These are phyloP conservation scores for Notocelia uddmanniana DNA, from an alignment of 2,888 invertebrate genomes.

Conservation along the genomic window DNA sequence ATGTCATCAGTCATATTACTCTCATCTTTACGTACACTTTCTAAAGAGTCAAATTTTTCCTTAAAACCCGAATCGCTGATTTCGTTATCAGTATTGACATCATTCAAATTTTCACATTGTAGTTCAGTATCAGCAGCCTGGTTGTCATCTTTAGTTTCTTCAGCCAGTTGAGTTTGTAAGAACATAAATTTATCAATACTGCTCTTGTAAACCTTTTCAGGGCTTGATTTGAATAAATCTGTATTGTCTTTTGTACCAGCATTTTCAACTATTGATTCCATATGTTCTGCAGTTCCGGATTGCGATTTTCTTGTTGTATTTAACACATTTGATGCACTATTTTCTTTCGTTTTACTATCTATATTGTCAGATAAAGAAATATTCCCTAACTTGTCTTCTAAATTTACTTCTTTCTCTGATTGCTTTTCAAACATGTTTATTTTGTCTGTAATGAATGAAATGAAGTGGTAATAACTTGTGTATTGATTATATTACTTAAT, in stretches of 20 bases:
- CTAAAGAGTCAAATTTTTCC: slow-evolving; percentile 48
- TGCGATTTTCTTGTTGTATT: slow-evolving; percentile 47
- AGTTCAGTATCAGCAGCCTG: slow-evolving; percentile 54
- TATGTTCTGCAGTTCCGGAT: slow-evolving; percentile 50
- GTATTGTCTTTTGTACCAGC: slow-evolving; percentile 50
- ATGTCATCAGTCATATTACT: slow-evolving; percentile 77
- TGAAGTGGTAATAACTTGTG: not conserved
- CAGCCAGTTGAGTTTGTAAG: slow-evolving; percentile 75
- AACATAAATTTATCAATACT: slow-evolving; percentile 76
- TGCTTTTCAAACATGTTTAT: slow-evolving; percentile 82
- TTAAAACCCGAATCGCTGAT: slow-evolving; percentile 41
- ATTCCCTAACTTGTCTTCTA: slow-evolving; percentile 71
- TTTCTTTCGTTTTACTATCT: slow-evolving; percentile 65
- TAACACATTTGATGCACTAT: slow-evolving; percentile 57
- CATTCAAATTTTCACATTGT: slow-evolving; percentile 57
- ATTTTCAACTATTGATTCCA: slow-evolving; percentile 50
- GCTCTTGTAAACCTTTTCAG: slow-evolving; percentile 74
- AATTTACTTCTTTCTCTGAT: slow-evolving; percentile 68
- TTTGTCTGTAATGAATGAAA: slow-evolving; percentile 75
- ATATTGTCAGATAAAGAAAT: slow-evolving; percentile 70
- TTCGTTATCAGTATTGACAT: slow-evolving; percentile 52
- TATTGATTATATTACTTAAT: not conserved
- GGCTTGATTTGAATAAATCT: slow-evolving; percentile 52
- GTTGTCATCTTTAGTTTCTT: slow-evolving; percentile 58
- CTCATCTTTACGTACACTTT: slow-evolving; percentile 57